Percentiles rank a stretch among this genome's conserved stretches.
Conservation (phyloP, 2,113 vertebrate species). For the Microtus montanus region DNA sequence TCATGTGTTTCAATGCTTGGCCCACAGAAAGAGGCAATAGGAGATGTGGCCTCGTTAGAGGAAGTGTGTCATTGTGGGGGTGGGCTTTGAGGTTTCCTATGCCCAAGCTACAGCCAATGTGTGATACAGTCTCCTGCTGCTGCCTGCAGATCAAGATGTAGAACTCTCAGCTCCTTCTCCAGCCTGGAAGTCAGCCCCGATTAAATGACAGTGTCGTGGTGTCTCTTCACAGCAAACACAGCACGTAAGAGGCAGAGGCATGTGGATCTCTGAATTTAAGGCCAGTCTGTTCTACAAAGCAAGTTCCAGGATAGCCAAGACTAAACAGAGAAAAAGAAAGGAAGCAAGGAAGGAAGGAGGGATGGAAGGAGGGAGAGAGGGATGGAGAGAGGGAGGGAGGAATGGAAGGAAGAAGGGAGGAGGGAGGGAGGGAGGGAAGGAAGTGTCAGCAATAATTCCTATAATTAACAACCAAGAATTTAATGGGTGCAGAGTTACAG, state of each 20-base stretch:
- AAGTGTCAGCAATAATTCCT: neutral
- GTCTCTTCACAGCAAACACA: neutral
- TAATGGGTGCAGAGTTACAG: too few relatives aligned
- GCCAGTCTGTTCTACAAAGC: neutral
- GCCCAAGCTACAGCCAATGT: neutral
- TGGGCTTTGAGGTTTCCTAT: neutral
- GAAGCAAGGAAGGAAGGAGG: too few relatives aligned
- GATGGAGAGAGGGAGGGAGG: too few relatives aligned
- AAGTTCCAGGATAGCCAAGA: neutral
- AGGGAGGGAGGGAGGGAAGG: too few relatives aligned
- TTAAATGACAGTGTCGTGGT: neutral
- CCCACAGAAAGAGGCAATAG: neutral
- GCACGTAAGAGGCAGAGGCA: neutral
- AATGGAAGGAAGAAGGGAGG: too few relatives aligned
- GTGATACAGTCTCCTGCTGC: neutral
- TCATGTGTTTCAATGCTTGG: neutral
- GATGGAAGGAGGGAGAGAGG: neutral
- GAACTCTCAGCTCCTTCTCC: neutral
- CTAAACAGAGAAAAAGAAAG: neutral
- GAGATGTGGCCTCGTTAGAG: neutral
- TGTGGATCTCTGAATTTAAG: neutral
- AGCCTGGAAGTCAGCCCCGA: neutral
- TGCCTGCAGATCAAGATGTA: neutral
- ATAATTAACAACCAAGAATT: neutral
- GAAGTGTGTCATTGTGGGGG: neutral